Percentiles rank a stretch among this genome's conserved stretches.
These are phyloP conservation scores for Patagioenas fasciata DNA, from an alignment of 2,113 vertebrate genomes.

Conservation along the genomic window DNA sequence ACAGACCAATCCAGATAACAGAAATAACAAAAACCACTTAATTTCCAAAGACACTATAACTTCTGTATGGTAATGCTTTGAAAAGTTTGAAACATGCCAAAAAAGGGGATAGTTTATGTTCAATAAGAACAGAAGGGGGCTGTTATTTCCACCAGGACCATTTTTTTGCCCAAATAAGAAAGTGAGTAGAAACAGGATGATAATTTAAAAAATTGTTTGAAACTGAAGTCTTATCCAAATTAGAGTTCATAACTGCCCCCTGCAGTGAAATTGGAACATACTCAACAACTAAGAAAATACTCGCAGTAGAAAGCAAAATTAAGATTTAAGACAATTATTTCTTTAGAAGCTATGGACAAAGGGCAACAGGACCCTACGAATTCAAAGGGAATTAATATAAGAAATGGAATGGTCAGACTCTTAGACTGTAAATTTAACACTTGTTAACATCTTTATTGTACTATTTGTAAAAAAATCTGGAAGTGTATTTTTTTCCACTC, in stretches of 20 bases:
- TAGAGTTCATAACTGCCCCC: background rate
- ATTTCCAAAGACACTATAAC: background rate
- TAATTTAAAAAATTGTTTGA: slow-evolving; percentile 43
- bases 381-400: background rate
- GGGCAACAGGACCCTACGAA: background rate
- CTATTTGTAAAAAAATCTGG: background rate
- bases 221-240: background rate
- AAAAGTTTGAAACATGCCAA: background rate
- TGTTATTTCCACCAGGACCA: background rate
- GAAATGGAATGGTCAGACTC: background rate
- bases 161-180: background rate
- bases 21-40: background rate
- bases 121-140: background rate
- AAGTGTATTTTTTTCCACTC: background rate
- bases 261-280: background rate
- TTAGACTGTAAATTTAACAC: background rate
- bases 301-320: background rate
- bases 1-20: background rate
- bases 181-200: background rate
- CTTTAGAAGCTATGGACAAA: background rate
- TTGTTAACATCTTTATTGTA: background rate
- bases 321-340: background rate
- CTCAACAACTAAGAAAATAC: background rate
- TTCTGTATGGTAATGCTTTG: background rate
- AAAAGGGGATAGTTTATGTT: background rate